Evolutionary conservation across 2,113 vertebrate genomes (phyloP).

Genomic region (Thomomys bottae): DNA sequence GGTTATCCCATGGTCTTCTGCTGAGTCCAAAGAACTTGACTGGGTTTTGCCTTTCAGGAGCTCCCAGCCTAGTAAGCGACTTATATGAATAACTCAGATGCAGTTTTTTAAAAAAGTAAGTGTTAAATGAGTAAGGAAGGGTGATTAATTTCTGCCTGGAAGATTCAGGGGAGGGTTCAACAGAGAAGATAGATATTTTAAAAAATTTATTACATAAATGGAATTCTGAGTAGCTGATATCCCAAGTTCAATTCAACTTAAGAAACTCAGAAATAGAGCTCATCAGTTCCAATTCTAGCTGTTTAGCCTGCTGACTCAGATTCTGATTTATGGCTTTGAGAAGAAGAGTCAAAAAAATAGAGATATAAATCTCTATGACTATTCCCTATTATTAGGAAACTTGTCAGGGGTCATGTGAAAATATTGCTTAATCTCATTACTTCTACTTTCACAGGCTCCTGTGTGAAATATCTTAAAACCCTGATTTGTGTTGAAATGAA

Average conservation of each 20-base stretch:
- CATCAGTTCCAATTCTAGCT: constrained; percentile 41
- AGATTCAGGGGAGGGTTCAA: constrained; percentile 4
- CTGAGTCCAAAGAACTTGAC: background rate
- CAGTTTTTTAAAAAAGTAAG: constrained; percentile 3
- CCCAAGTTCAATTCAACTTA: constrained; percentile 52
- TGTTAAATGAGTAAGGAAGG: constrained; percentile 21
- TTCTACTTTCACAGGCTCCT: constrained; percentile 40
- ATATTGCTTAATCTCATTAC: constrained; percentile 66
- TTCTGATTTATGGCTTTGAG: constrained; percentile 49
- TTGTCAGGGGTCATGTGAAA: constrained; percentile 61
- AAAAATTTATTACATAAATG: constrained; percentile 64
- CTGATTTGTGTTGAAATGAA: constrained; percentile 60
- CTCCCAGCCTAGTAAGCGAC: background rate
- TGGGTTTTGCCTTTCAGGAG: background rate
- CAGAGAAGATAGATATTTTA: constrained; percentile 29
- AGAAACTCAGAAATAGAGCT: constrained; percentile 66
- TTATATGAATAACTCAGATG: background rate
- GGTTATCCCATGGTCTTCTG: background rate
- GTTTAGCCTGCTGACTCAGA: constrained; percentile 53
- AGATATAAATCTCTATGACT: constrained; percentile 70
- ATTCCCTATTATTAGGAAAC: constrained; percentile 62
- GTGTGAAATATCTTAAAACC: constrained; percentile 35
- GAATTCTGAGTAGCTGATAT: constrained; percentile 56
- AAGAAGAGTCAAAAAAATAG: constrained; percentile 58
- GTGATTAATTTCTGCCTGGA: constrained; percentile 50